Base-by-base conservation (phyloP, 1,140 invertebrate genomes). In the Musca domestica region DNA sequence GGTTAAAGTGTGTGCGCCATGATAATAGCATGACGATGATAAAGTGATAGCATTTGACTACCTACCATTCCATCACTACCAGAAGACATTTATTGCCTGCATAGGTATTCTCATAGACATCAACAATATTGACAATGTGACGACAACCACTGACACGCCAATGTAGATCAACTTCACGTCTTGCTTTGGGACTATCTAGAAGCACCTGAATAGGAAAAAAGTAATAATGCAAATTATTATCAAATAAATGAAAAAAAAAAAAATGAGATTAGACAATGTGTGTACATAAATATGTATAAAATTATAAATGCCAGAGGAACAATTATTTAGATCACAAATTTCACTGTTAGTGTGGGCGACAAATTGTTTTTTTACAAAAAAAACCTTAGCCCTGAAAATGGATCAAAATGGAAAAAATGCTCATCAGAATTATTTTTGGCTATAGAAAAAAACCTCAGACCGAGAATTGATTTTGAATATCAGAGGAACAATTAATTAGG, bases 31-130 rank as follows among this genome's bases (percentile, higher is more conserved):
- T 41, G 10, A 41, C 12, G 10, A 5, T 41, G 61, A 48, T 48
- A 64, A 48, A 47, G 7, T 51, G 22, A 41, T 41, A 12, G 10
- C 34, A 41, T 2, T 22, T 54, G 15, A 54, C 34, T 5, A 73
- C 85, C 85, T 83, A 94, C 92, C 95, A 98, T 87, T 99, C 97
- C 95, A 99, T 98, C 10, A 99, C 91, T 49, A 99, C 93, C 9
- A 99, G 85, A 3, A 99, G 85, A 84, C 96, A 98, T 77, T 92
- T 92, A 70, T 92, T 91, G 3, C 91, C 93, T 71, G 89, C 90
- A 78, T 98, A 96, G 12, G 89, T 89, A 83, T 99, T 99, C 84
- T 98, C 95, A 83, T 96, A 99, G 23, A 99, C 95, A 86, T 98
- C 95, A 73, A 92, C 90, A 41, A 96, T 93, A 72, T 88, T 91